These are phyloP conservation scores for Kuschelorhynchus macadamiae DNA, from an alignment of 2,888 invertebrate species.

Conservation along the genomic window DNA sequence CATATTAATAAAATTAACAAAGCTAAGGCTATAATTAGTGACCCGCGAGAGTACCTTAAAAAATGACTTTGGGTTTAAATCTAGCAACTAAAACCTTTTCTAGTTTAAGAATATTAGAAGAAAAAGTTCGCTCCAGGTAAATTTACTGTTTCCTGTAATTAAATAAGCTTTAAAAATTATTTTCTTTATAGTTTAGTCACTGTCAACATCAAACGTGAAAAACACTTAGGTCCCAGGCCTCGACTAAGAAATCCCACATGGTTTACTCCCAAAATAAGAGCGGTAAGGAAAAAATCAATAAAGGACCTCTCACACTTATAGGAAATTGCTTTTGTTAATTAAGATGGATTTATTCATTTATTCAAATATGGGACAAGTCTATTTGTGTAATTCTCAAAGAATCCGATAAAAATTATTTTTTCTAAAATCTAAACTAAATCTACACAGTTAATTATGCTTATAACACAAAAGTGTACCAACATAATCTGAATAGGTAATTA, in stretches of 20 bases:
- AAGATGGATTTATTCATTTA: background rate
- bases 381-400: too few species aligned
- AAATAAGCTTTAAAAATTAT: conserved; percentile 39
- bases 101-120: conserved; percentile 55
- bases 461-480: too few species aligned
- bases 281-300: conserved; percentile 69
- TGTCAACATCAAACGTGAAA: conserved; percentile 56
- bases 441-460: too few species aligned
- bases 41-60: too few species aligned
- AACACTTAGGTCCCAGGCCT: conserved; percentile 69
- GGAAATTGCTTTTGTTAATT: background rate
- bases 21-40: too few species aligned
- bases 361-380: too few species aligned
- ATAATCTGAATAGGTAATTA: too few species aligned
- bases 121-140: conserved; percentile 59
- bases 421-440: too few species aligned
- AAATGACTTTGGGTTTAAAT: conserved; percentile 46
- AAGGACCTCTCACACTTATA: background rate
- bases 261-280: conserved; percentile 77
- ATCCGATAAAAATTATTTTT: too few species aligned
- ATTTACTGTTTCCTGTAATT: conserved; percentile 55
- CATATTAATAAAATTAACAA: too few species aligned
- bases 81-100: conserved; percentile 37
- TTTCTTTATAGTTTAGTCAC: conserved; percentile 52
- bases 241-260: conserved; percentile 81